Base-by-base conservation (phyloP, 2,888 invertebrate species). In the Nephrotoma appendiculata region DNA sequence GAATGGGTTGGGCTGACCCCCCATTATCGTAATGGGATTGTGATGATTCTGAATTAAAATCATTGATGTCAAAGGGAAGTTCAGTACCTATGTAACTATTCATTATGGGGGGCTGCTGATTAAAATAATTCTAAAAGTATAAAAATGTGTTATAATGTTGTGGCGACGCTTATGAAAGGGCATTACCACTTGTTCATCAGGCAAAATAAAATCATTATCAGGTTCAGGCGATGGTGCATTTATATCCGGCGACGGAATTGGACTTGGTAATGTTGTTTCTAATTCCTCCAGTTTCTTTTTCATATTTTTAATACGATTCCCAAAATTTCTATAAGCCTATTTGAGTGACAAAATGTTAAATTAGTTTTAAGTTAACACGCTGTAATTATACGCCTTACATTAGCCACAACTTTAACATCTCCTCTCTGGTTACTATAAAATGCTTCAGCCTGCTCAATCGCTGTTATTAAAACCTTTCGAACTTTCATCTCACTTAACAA, bases 241-340 rank as follows among this genome's bases (percentile, higher is more conserved):
- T 41, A 93, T 91, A 89, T 95, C 94, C 2, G 94, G 93, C 11
- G 92, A 92, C 44, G 93, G 93, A 88, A 93, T 92, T 0, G 95
- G 95, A 87, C 95, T 94, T 88, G 94, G 93, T 87, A 98, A 91
- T 6, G 94, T 94, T 19, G 95, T 94, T 88, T 95, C 93, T 87
- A 97, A 92, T 89, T 98, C 98, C 89, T 97, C 97, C 31, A 98
- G 91, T 90, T 97, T 97, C 86, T 96, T 95, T 90, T 98, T 96
- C 86, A 98, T 93, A 86, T 95, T 94, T 89, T 97, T 96, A 0
- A 99, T 97, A 87, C 98, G 94, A 12, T 95, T 94, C 0, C 97
- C 98, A 92, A 98, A 99, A 91, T 97, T 98, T 92, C 96, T 97
- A 90, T 98, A 99, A 1, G 99, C 98, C 98, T 98, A 90, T 15